Conservation (phyloP, 2,888 invertebrate genomes). For the Actias luna region DNA sequence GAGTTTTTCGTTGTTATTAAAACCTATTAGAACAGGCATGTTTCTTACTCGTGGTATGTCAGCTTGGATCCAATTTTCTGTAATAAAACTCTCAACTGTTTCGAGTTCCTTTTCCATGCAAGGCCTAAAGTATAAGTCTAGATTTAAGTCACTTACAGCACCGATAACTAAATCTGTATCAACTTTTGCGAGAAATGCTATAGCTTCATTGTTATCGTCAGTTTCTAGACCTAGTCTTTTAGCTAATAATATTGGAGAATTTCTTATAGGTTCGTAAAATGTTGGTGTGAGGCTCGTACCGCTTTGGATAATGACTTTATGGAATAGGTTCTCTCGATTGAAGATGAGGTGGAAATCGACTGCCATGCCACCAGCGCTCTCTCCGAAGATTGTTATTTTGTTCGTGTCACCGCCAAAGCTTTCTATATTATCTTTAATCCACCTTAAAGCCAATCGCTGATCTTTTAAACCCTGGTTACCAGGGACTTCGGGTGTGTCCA, state of each 20-base stretch:
- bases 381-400: slow-evolving; percentile 50
- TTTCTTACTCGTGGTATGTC: slow-evolving; percentile 30
- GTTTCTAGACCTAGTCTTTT: slow-evolving; percentile 35
- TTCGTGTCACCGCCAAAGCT: slow-evolving; percentile 53
- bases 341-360: slow-evolving; percentile 48
- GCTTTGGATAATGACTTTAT: slow-evolving; percentile 45
- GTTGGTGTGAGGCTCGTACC: slow-evolving; percentile 34
- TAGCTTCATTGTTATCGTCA: slow-evolving; percentile 35
- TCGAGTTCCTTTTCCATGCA: slow-evolving; percentile 43
- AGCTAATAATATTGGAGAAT: slow-evolving; percentile 39
- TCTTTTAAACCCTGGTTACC: slow-evolving; percentile 63
- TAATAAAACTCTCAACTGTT: slow-evolving; percentile 38
- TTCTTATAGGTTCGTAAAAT: slow-evolving; percentile 28
- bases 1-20: slow-evolving; percentile 34
- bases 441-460: slow-evolving; percentile 48
- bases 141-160: slow-evolving; percentile 27
- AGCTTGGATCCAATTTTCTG: slow-evolving; percentile 30
- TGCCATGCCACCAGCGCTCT: slow-evolving; percentile 52
- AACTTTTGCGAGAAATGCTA: slow-evolving; percentile 34
- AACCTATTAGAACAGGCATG: slow-evolving; percentile 40
- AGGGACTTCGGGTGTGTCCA: slow-evolving; percentile 50
- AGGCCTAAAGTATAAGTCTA: slow-evolving; percentile 26
- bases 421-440: slow-evolving; percentile 53
- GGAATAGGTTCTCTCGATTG: slow-evolving; percentile 37
- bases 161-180: slow-evolving; percentile 35